These are phyloP conservation scores for Heteromormyrus szaboi DNA, from an alignment of 2,797 vertebrate species.

Conservation along the genomic window DNA sequence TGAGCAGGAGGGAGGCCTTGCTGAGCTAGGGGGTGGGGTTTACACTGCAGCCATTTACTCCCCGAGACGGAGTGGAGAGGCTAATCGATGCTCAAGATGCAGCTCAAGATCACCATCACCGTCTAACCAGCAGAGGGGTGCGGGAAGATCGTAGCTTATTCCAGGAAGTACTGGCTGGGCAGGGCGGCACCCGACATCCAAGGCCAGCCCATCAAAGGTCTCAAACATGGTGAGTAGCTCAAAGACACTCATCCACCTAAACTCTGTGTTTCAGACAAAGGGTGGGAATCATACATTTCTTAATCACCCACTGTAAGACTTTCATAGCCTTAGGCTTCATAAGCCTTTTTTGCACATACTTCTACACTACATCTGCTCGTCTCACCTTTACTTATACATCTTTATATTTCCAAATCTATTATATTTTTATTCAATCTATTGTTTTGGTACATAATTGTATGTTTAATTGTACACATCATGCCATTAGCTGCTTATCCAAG, in stretches of 20 bases:
- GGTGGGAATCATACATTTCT: not conserved
- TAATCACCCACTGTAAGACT: not conserved
- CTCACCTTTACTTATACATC: not conserved
- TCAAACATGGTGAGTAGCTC: not conserved
- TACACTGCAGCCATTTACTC: not conserved
- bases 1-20: not conserved
- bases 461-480: not conserved
- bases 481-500: not conserved
- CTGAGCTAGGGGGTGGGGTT: not conserved
- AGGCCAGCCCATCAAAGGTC: not conserved
- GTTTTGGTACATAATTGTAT: not conserved
- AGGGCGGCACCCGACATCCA: not conserved
- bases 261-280: not conserved
- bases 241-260: not conserved
- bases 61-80: not conserved
- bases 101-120: not conserved
- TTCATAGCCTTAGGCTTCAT: not conserved
- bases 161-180: not conserved
- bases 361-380: not conserved
- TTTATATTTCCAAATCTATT: not conserved
- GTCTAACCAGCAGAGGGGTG: not conserved
- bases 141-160: not conserved
- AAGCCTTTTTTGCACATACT: not conserved
- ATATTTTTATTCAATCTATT: not conserved
- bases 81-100: not conserved